phyloP scores from a whole-genome alignment of 2,113 vertebrate species.

The Callocephalon fimbriatum region DNA sequence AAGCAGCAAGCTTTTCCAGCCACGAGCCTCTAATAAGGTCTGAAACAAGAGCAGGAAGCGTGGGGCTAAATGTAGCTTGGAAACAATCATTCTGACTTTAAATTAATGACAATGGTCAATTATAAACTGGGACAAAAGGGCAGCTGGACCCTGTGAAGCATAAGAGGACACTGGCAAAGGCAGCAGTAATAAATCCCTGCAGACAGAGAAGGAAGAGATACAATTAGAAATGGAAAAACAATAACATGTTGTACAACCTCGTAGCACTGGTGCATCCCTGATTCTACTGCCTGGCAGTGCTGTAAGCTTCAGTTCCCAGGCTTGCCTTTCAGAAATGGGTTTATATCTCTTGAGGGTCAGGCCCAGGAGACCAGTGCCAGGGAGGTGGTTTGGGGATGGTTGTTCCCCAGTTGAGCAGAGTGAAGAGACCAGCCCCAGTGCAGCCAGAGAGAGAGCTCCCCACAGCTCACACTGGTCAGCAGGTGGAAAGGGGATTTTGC shows the following conservation, averaged over 20 bases:
- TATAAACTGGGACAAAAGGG: slow-evolving; percentile 65
- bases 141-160: slow-evolving; percentile 62
- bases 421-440: background rate
- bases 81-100: slow-evolving; percentile 55
- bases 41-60: slow-evolving; percentile 37
- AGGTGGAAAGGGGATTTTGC: background rate
- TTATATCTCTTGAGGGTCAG: background rate
- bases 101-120: slow-evolving; percentile 54
- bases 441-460: background rate
- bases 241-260: background rate
- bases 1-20: background rate
- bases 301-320: background rate
- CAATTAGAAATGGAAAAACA: slow-evolving; percentile 68
- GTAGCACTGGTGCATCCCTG: background rate
- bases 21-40: slow-evolving; percentile 19
- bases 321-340: background rate
- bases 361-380: background rate
- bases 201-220: slow-evolving; percentile 48
- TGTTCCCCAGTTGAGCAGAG: background rate
- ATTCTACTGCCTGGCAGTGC: background rate
- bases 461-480: background rate
- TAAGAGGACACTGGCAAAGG: slow-evolving; percentile 54
- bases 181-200: slow-evolving; percentile 51
- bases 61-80: slow-evolving; percentile 39
- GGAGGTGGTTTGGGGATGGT: accelerated